phyloP scores from a whole-genome alignment of 2,113 vertebrate species.

The Picathartes gymnocephalus region DNA sequence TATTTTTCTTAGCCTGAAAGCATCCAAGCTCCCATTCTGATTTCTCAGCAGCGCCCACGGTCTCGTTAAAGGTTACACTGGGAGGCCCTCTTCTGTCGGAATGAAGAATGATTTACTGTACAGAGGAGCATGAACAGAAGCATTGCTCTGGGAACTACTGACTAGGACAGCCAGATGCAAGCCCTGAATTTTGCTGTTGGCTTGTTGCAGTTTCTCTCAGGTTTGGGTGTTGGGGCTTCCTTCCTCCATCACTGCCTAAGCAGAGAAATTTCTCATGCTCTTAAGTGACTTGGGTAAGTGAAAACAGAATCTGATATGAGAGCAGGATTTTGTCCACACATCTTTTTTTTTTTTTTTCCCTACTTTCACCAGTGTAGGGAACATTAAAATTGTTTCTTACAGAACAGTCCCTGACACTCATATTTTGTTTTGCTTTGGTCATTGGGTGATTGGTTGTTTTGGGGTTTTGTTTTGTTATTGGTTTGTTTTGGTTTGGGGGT shows the following conservation, averaged over 20 bases:
- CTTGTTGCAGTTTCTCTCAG: not conserved
- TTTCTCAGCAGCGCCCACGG: not conserved
- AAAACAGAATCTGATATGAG: not conserved
- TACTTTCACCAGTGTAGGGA: not conserved
- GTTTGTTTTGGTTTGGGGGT: not conserved
- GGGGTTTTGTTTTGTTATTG: not conserved
- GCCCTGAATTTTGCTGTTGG: not conserved
- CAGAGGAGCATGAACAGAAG: not conserved
- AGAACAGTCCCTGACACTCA: not conserved
- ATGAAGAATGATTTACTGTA: not conserved
- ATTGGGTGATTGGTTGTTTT: not conserved
- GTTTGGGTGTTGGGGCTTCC: not conserved
- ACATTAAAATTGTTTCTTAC: not conserved
- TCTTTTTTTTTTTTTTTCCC: not conserved
- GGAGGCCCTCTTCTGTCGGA: constrained; percentile 35
- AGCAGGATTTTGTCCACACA: not conserved
- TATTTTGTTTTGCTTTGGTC: not conserved
- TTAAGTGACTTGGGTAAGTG: not conserved
- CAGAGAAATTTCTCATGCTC: not conserved
- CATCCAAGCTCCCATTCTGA: not conserved
- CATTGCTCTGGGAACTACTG: not conserved
- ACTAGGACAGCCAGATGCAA: not conserved
- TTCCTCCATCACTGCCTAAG: not conserved
- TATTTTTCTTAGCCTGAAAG: not conserved
- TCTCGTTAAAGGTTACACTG: not conserved